Conservation (phyloP, 2,888 invertebrate genomes). For the Gari tellinella region DNA sequence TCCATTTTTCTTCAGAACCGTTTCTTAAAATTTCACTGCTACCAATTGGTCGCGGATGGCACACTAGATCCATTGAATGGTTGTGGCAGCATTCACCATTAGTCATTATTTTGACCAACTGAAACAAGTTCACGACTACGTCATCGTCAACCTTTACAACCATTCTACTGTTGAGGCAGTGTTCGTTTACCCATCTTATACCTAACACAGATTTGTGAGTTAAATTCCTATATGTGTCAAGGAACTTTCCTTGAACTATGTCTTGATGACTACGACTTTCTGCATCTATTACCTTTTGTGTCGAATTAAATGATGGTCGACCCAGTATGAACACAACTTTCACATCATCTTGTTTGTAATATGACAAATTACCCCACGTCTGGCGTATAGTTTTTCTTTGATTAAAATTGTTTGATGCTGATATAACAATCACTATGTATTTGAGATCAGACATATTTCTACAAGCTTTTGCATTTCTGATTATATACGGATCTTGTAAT, state of each 20-base stretch:
- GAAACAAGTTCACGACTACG: conserved; percentile 75
- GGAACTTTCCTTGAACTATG: conserved; percentile 76
- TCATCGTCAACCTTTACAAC: conserved; percentile 78
- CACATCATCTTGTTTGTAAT: conserved; percentile 60
- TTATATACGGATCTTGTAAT: conserved; percentile 61
- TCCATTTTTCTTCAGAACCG: conserved; percentile 70
- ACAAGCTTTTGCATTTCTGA: conserved; percentile 71
- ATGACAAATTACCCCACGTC: conserved; percentile 71
- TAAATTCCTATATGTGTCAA: conserved; percentile 73
- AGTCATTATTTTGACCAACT: conserved; percentile 58
- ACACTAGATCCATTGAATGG: conserved; percentile 65
- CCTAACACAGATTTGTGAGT: conserved; percentile 76
- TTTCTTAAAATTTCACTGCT: conserved; percentile 69
- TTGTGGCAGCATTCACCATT: conserved; percentile 60
- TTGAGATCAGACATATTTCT: conserved; percentile 48
- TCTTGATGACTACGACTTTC: conserved; percentile 71
- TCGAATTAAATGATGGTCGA: conserved; percentile 44
- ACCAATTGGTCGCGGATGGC: conserved; percentile 65
- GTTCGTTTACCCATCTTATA: conserved; percentile 71
- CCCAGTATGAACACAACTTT: conserved; percentile 75
- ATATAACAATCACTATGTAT: conserved; percentile 72
- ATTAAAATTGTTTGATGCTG: conserved; percentile 67
- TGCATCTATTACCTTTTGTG: conserved; percentile 68
- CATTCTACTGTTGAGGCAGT: conserved; percentile 68
- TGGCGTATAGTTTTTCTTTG: conserved; percentile 69